Base-by-base conservation (phyloP, 2,888 invertebrate genomes). In the Yponomeuta cagnagella region DNA sequence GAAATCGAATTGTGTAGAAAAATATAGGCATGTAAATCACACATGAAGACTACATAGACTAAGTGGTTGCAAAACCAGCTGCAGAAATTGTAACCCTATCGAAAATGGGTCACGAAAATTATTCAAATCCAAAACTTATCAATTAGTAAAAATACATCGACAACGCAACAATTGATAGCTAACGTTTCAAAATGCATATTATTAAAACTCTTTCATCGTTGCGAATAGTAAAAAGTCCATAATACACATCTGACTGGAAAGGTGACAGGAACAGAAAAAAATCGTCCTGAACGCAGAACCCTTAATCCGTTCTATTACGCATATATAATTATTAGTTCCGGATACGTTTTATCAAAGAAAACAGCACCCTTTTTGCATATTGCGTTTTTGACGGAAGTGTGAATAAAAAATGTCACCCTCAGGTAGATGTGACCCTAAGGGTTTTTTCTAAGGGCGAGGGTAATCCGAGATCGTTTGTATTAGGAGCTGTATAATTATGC, bases 261-360 rank as follows among this genome's bases (percentile, higher is more conserved):
- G 92, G 91, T 91, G 91, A 88, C 89, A 86, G 87, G 87, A 86
- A 85, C 81, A 79, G 79, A 84, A 87, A 80, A 79, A 87, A 87
- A 83, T 82, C 77, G 86, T 88, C 88, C 87, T 85, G 78, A 84
- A 80, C 80, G 76, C 75, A 80, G 84, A 86, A 82, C 88, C 89
- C 81, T 82, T 91, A 91, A 92, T 92, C 92, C 90, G 83, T 80
- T 86, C 87, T 84, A 87, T 91, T 90, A 91, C 90, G 91, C 92
- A 92, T 91, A 92, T 91, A 90, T 91, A 91, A 91, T 92, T 90
- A 92, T 91, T 92, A 90, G 91, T 92, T 90, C 90, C 90, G 52
- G 90, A 89, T 87, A 82, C 83, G 77, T 15, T 58, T 74, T 85
- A 89, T 90, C 90, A 89, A 91, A 90, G 91, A 88, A 89, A 90